Percentiles rank a stretch among this genome's conserved stretches.
phyloP scores from a whole-genome alignment of 2,113 vertebrate species.

The Buteo buteo region DNA sequence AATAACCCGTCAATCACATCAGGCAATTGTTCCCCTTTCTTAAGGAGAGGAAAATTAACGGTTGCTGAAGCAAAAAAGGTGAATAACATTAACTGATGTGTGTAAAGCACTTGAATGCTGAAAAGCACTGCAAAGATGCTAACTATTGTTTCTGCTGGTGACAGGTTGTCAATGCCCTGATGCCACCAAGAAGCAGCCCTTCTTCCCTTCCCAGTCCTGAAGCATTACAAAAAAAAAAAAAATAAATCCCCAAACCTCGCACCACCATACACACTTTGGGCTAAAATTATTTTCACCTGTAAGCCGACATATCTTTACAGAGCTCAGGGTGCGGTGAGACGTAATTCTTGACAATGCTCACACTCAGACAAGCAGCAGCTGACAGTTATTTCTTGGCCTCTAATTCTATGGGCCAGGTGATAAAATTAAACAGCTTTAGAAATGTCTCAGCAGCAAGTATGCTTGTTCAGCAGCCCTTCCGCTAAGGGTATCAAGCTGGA shows the following conservation, averaged over 20 bases:
- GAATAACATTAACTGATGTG: not conserved
- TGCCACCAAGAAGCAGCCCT: not conserved
- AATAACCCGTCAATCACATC: constrained; percentile 58
- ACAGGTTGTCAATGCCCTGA: not conserved
- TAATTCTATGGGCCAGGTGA: not conserved
- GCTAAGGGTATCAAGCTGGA: constrained; percentile 24
- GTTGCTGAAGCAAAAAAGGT: constrained; percentile 16
- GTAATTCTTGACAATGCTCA: not conserved
- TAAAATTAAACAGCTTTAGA: constrained; percentile 34
- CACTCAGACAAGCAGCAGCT: not conserved
- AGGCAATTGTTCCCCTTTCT: constrained; percentile 39
- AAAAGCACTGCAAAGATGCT: not conserved
- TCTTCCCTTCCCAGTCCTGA: not conserved
- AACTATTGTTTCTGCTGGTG: not conserved
- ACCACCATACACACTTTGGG: not conserved
- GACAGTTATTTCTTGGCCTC: not conserved
- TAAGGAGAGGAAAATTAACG: constrained; percentile 14
- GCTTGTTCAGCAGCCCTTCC: constrained; percentile 30
- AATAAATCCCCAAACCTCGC: not conserved
- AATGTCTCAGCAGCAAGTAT: not conserved
- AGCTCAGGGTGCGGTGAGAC: not conserved
- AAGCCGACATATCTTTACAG: not conserved
- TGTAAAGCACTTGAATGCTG: not conserved
- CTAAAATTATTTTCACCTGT: not conserved
- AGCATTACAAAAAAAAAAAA: not conserved